Evolutionary conservation across 2,113 vertebrate genomes (phyloP).

Genomic region (Nestor notabilis): DNA sequence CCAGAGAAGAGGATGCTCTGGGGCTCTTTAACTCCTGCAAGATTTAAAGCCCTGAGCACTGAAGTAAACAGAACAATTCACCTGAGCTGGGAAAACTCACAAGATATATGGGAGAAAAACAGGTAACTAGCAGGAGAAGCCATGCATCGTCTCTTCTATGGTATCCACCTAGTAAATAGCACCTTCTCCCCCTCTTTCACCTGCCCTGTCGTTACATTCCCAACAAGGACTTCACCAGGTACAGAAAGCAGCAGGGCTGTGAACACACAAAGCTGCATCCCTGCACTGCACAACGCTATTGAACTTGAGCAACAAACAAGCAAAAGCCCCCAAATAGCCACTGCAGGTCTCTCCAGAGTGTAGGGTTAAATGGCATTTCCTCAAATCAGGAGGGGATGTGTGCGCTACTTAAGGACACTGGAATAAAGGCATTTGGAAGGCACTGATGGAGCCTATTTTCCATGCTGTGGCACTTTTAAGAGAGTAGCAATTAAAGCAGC

Average conservation of each 20-base stretch:
- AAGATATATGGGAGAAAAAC: neutral
- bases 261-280: neutral
- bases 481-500: conserved; percentile 27
- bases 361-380: neutral
- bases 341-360: neutral
- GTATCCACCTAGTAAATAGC: neutral
- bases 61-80: neutral
- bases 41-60: neutral
- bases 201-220: neutral
- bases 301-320: neutral
- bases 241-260: neutral
- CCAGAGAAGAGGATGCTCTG: neutral
- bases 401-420: neutral
- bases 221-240: neutral
- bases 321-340: neutral
- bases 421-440: neutral
- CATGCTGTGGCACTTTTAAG: neutral
- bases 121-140: neutral
- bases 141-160: neutral
- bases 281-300: neutral
- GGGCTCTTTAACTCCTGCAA: neutral
- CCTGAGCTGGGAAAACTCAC: neutral
- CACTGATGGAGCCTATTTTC: neutral
- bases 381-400: neutral
- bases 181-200: neutral